phyloP scores from a whole-genome alignment of 2,113 vertebrate genomes.

The Orcinus orca region DNA sequence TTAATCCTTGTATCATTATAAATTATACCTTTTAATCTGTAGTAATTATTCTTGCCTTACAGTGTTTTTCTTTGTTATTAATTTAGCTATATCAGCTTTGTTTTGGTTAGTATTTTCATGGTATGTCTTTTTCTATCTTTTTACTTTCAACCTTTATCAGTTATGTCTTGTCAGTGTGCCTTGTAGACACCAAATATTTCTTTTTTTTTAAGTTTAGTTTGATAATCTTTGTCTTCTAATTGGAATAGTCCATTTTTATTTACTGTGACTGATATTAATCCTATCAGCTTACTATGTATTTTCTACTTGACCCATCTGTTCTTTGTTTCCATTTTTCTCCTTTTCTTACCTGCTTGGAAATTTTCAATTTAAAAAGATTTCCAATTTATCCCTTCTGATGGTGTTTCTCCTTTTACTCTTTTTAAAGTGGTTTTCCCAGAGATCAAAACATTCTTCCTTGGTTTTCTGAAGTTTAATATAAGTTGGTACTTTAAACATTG shows the following conservation, averaged over 20 bases:
- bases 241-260: not conserved
- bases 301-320: not conserved
- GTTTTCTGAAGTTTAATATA: not conserved
- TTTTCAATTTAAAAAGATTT: not conserved
- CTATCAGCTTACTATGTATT: not conserved
- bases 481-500: not conserved
- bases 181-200: not conserved
- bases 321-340: not conserved
- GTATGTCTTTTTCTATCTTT: not conserved
- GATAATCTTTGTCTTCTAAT: not conserved
- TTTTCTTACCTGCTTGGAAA: not conserved
- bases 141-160: not conserved
- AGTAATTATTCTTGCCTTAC: not conserved
- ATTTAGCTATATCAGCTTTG: not conserved
- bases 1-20: not conserved
- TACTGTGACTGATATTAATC: not conserved
- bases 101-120: not conserved
- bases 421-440: not conserved
- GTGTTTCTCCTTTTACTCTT: not conserved
- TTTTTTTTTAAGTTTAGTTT: not conserved
- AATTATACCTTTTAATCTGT: not conserved
- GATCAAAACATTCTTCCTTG: not conserved
- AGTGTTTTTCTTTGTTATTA: not conserved
- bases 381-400: not conserved
- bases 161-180: not conserved